Conservation (phyloP, 1,140 invertebrate genomes). For the Agraylea sexmaculata region DNA sequence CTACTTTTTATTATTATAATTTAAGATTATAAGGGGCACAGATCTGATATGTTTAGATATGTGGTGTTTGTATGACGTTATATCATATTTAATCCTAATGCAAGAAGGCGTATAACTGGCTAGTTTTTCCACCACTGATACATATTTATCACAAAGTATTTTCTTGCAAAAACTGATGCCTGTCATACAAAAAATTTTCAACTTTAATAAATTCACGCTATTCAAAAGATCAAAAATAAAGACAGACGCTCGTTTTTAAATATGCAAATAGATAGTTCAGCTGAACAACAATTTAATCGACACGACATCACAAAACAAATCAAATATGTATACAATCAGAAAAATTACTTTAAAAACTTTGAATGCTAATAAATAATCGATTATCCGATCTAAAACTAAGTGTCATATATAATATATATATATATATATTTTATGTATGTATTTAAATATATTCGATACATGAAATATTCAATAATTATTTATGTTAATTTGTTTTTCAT, state of each 20-base stretch:
- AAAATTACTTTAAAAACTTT: conserved; percentile 3
- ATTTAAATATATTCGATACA: conserved; percentile 22
- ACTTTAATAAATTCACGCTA: background rate
- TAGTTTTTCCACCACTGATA: conserved; percentile 33
- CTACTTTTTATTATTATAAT: conserved; percentile 19
- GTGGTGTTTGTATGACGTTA: conserved; percentile 41
- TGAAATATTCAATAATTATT: conserved; percentile 17
- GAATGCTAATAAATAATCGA: conserved; percentile 21
- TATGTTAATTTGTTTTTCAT: conserved; percentile 18
- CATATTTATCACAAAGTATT: conserved; percentile 37
- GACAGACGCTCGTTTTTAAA: no score
- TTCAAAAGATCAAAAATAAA: no score
- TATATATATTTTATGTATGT: no score
- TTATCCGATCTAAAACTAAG: conserved; percentile 22
- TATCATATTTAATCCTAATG: conserved; percentile 21
- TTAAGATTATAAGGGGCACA: conserved; percentile 39
- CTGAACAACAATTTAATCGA: no score
- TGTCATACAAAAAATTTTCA: background rate
- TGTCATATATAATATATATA: conserved; percentile 20
- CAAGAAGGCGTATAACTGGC: conserved; percentile 34
- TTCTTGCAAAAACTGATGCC: conserved; percentile 18
- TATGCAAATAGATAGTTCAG: no score
- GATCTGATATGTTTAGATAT: conserved; percentile 46
- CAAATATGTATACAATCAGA: conserved; percentile 1
- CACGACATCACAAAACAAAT: no score